phyloP scores from a whole-genome alignment of 2,113 vertebrate species.

The Chaetodon trifascialis region DNA sequence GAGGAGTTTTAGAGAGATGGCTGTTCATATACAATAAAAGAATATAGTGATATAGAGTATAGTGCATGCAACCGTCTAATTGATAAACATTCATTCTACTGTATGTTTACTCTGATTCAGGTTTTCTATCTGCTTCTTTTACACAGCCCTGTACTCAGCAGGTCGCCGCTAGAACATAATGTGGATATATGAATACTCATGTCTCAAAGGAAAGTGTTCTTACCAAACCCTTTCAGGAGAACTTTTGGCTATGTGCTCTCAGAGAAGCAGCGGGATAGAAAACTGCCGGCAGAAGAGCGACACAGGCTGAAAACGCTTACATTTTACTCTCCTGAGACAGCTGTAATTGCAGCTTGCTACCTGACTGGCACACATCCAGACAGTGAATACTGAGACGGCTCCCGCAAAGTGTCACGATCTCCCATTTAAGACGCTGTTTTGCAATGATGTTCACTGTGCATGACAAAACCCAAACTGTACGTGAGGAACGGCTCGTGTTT shows the following conservation, averaged over 20 bases:
- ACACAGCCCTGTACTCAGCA: no score
- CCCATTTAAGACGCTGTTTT: background rate
- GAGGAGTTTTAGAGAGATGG: background rate
- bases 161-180: background rate
- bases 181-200: background rate
- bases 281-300: conserved; percentile 4
- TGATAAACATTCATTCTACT: background rate
- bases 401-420: conserved; percentile 24
- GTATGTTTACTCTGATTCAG: background rate
- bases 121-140: background rate
- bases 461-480: background rate
- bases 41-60: background rate
- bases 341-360: conserved; percentile 42
- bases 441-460: conserved; percentile 17
- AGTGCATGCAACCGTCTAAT: background rate
- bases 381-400: conserved; percentile 33
- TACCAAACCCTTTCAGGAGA: background rate
- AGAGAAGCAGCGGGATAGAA: conserved; percentile 22
- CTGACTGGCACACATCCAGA: conserved; percentile 30
- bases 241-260: conserved; percentile 1
- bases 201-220: conserved; percentile 10
- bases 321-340: conserved; percentile 36
- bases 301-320: conserved; percentile 13
- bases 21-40: background rate
- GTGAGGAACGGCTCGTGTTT: background rate